Conservation (phyloP, 2,888 invertebrate species). For the Auanema freiburgensis region DNA sequence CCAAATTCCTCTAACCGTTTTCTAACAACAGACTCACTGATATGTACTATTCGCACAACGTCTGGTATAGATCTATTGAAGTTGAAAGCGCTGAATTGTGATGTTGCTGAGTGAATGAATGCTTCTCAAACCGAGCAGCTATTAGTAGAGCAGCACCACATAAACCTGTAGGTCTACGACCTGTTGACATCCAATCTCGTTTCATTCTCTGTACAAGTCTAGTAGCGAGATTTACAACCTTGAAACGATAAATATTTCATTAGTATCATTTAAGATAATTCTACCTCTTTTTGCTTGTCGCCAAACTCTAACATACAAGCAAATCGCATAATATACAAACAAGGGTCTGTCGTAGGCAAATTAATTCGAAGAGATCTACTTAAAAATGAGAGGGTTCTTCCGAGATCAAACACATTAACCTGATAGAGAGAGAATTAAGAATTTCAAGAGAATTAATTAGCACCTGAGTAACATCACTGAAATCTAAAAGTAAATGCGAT, state of each 20-base stretch:
- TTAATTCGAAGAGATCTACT: conserved; percentile 83
- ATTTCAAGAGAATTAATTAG: too few species aligned
- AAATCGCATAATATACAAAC: conserved; percentile 90
- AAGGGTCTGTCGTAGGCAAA: conserved; percentile 78
- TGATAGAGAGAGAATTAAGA: conserved; percentile 67
- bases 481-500: conserved; percentile 91
- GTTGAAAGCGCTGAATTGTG: conserved; percentile 43
- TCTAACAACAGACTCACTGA: conserved; percentile 60
- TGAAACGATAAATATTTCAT: neutral
- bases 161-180: conserved; percentile 90
- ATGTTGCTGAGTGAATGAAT: too few species aligned
- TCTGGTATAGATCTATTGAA: conserved; percentile 61
- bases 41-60: conserved; percentile 61
- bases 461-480: conserved; percentile 80
- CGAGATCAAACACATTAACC: conserved; percentile 92
- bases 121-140: conserved; percentile 74
- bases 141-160: conserved; percentile 96
- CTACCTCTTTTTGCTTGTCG: conserved; percentile 81
- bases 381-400: conserved; percentile 85
- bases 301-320: conserved; percentile 85
- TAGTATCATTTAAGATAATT: conserved; percentile 5
- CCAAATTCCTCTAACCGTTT: conserved; percentile 83
- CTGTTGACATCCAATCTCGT: conserved; percentile 93
- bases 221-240: conserved; percentile 87
- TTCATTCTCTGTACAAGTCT: conserved; percentile 95